These are phyloP conservation scores for Nicator chloris DNA, from an alignment of 2,113 vertebrate species.

Conservation along the genomic window DNA sequence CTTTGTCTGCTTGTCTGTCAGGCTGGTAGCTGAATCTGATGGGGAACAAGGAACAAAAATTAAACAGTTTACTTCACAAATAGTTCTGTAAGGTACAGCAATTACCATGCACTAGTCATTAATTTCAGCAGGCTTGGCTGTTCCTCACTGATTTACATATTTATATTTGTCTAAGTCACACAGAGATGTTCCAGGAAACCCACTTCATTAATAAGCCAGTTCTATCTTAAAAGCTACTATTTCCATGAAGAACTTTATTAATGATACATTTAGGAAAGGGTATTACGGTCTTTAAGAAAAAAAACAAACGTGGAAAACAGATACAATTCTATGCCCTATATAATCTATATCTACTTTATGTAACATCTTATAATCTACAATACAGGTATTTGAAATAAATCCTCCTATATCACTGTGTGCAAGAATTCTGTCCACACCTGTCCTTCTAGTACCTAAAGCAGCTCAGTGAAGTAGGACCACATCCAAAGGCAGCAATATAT, in stretches of 20 bases:
- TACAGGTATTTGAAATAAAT: not conserved
- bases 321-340: not conserved
- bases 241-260: not conserved
- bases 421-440: not conserved
- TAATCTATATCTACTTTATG: not conserved
- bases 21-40: constrained; percentile 11
- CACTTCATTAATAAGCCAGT: not conserved
- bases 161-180: not conserved
- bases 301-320: not conserved
- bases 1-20: not conserved
- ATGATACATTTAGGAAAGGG: not conserved
- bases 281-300: not conserved
- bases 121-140: not conserved
- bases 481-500: not conserved
- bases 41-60: not conserved
- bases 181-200: not conserved
- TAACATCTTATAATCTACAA: not conserved
- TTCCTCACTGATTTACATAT: not conserved
- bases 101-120: not conserved
- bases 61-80: not conserved
- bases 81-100: not conserved
- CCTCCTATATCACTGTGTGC: not conserved
- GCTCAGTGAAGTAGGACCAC: not conserved
- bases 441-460: not conserved
- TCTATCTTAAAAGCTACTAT: not conserved